Percentiles rank a stretch among this genome's conserved stretches.
These are phyloP conservation scores for Poecilia gillii DNA, from an alignment of 2,797 vertebrate genomes.

Conservation along the genomic window DNA sequence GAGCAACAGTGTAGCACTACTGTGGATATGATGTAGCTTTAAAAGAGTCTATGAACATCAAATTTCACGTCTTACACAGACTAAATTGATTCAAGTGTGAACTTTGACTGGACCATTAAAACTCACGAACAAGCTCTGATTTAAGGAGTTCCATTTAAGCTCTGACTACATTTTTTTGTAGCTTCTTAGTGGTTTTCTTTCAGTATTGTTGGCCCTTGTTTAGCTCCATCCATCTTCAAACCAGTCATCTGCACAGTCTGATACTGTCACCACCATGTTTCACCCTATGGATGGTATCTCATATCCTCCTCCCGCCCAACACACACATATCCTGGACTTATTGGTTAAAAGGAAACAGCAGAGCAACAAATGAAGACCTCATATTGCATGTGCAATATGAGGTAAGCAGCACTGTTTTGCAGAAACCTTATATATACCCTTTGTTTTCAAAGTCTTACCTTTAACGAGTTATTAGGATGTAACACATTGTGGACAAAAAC, in stretches of 20 bases:
- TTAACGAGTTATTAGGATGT: too few species aligned
- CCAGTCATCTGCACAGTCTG: not conserved
- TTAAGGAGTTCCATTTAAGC: not conserved
- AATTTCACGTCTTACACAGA: not conserved
- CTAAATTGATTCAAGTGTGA: not conserved
- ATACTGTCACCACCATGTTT: not conserved
- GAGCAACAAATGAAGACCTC: too few species aligned
- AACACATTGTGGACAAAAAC: too few species aligned
- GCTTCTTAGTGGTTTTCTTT: not conserved
- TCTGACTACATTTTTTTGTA: not conserved
- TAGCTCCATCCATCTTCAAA: not conserved
- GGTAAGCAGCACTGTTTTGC: too few species aligned
- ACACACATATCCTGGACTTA: too few species aligned
- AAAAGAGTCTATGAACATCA: not conserved
- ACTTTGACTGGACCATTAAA: not conserved
- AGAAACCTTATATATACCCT: too few species aligned
- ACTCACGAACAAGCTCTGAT: not conserved
- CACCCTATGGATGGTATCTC: not conserved
- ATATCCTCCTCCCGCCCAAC: too few species aligned
- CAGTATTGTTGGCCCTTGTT: not conserved
- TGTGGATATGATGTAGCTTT: not conserved
- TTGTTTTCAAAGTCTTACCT: too few species aligned
- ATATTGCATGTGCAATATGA: too few species aligned
- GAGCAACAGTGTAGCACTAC: not conserved
- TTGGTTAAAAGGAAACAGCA: too few species aligned